Evolutionary conservation across 37 sponge, comb jelly and placozoan species (phyloP).

Genomic region (Agelas oroides): DNA sequence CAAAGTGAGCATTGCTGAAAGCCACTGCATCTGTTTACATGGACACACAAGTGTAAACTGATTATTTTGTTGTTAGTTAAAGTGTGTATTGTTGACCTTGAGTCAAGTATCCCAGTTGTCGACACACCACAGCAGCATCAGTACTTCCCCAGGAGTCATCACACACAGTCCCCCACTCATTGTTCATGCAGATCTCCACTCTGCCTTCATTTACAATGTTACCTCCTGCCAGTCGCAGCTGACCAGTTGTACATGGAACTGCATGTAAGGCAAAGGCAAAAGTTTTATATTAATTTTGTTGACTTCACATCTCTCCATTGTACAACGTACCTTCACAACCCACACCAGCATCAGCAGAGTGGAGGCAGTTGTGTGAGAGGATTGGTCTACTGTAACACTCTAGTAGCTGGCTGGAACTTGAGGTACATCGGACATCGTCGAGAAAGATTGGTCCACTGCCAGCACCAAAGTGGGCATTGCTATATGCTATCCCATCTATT

Average conservation of each 20-base stretch:
- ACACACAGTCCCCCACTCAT: background rate
- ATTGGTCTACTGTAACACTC: conserved; percentile 3
- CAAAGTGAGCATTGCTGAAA: conserved; percentile 7
- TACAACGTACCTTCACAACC: background rate
- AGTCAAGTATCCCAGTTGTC: background rate
- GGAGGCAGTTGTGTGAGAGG: background rate
- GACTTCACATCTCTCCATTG: background rate
- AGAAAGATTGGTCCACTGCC: background rate
- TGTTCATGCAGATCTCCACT: background rate
- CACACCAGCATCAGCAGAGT: conserved; percentile 11
- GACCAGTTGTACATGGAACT: background rate
- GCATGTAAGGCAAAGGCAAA: background rate
- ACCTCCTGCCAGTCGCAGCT: background rate
- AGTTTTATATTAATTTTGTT: background rate
- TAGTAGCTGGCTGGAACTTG: background rate
- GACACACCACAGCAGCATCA: background rate
- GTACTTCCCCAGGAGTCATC: background rate
- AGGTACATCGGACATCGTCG: background rate
- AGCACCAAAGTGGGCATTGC: conserved; percentile 3
- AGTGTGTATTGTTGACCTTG: too few relatives aligned
- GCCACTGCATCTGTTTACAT: conserved; percentile 16
- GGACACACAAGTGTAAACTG: background rate
- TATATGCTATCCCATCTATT: background rate
- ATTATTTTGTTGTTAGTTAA: background rate
- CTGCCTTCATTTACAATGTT: background rate